Percentiles rank a stretch among this genome's conserved stretches.
phyloP scores from a whole-genome alignment of 53 echinoderm and acorn worm species.

The Crossaster papposus region DNA sequence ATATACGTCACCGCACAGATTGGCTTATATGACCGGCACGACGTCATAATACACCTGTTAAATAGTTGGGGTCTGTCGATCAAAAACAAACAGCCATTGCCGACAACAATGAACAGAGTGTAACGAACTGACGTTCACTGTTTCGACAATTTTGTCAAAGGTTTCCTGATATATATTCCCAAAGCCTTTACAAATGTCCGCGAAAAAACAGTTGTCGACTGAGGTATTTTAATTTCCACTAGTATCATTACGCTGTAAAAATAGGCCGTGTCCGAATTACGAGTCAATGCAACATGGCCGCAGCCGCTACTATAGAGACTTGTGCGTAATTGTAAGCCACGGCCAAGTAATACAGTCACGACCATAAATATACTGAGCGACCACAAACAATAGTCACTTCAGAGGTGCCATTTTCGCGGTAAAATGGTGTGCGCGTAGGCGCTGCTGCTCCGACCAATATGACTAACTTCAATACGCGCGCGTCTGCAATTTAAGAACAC shows the following conservation, averaged over 20 bases:
- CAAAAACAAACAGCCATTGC: constrained; percentile 16
- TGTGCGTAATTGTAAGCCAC: too few species aligned
- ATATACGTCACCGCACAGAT: background rate
- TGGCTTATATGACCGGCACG: background rate
- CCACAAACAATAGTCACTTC: too few species aligned
- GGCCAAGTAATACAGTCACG: too few species aligned
- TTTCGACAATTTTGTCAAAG: constrained; percentile 52
- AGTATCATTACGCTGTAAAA: too few species aligned
- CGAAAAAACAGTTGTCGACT: background rate
- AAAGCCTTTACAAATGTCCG: too few species aligned
- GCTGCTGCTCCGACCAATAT: background rate
- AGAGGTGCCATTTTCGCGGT: too few species aligned
- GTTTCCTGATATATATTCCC: background rate
- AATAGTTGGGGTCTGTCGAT: background rate
- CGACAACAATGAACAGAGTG: background rate
- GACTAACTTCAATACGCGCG: background rate
- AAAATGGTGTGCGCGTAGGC: background rate
- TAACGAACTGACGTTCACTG: background rate
- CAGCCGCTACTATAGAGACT: too few species aligned
- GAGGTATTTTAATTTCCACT: too few species aligned
- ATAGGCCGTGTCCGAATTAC: too few species aligned
- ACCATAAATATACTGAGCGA: background rate
- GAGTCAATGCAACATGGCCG: too few species aligned
- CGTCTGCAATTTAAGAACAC: too few species aligned
- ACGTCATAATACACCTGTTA: too few species aligned